phyloP scores from a whole-genome alignment of 2,113 vertebrate genomes.

The Ancistrus triradiatus region DNA sequence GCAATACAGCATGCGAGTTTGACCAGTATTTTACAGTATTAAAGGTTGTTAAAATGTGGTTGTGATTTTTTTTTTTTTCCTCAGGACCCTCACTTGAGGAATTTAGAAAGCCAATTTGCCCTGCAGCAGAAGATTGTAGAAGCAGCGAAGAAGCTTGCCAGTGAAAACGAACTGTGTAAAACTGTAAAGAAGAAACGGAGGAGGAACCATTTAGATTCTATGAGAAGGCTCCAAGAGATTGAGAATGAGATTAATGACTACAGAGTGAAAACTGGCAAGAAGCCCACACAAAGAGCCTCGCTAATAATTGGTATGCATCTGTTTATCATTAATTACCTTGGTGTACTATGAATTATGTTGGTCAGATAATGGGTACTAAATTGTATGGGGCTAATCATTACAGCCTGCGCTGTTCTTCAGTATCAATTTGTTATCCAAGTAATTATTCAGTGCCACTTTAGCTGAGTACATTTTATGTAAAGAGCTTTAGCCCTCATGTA shows the following conservation, averaged over 20 bases:
- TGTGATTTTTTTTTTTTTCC: not conserved
- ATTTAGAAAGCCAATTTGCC: constrained; percentile 86
- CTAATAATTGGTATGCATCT: constrained; percentile 50
- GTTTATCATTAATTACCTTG: not conserved
- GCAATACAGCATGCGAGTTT: too few relatives aligned
- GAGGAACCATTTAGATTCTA: constrained; percentile 79
- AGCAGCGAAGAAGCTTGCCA: constrained; percentile 84
- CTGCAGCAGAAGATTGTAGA: constrained; percentile 94
- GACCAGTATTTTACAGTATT: too few relatives aligned
- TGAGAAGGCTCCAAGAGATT: constrained; percentile 83
- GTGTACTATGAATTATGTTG: not conserved
- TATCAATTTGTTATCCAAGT: too few relatives aligned
- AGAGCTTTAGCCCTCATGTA: too few relatives aligned
- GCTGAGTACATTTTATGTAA: too few relatives aligned
- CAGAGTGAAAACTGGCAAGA: constrained; percentile 79
- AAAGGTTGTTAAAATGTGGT: too few relatives aligned
- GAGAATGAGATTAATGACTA: constrained; percentile 87
- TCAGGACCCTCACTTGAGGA: constrained; percentile 85
- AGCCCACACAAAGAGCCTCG: constrained; percentile 80
- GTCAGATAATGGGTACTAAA: not conserved
- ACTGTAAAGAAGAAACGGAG: constrained; percentile 90
- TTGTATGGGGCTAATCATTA: not conserved
- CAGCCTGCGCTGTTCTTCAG: not conserved
- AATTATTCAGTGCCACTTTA: too few relatives aligned
- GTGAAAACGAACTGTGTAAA: constrained; percentile 83